Evolutionary conservation across 2,888 invertebrate genomes (phyloP), one percentile per base, ranked within the genome.

Genomic region (Leptopterna dolabrata): DNA sequence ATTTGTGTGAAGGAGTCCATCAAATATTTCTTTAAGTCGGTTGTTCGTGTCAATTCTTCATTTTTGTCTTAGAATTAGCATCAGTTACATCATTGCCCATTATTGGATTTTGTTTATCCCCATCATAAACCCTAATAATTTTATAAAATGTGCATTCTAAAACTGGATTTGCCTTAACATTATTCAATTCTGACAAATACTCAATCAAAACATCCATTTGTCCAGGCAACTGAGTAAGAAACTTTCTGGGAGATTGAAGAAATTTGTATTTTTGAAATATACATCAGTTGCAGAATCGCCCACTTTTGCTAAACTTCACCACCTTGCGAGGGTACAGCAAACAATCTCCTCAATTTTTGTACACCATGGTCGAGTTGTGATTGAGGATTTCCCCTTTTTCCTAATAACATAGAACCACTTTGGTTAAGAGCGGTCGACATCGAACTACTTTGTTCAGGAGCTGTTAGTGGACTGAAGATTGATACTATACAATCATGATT

Each of bases 51-150:
- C 11, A 71, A 29, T 36, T 29, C 71, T 29, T 71, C n/a, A 29
- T 71, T 71, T 71, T 71, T 71, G 71, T 71, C 11, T 71, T 71
- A 27, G 29, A 71, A 71, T 71, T 71, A 16, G 71, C 71, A 36
- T 71, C 30, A 29, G 16, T 30, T 36, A 36, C 2, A 7, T 71
- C 71, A 2, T 71, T 14, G 1, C 16, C 71, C 13, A 4, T 13
- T 29, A 36, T n/a, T n/a, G n/a, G n/a, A n/a, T n/a, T 13, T 27
- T 30, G 6, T 29, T 71, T 29, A 30, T 0, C 29, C 0, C 2
- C 29, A 30, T 30, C 36, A 71, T 16, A 11, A 2, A 71, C 16
- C 36, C 36, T n/a, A n/a, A n/a, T 71, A 30, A 36, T 29, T 29
- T 71, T 71, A 71, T 29, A 29, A 29, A 71, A 71, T 3, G 71